A percentile compares a stretch with the other conserved stretches of the same genome.
These are phyloP conservation scores for Sacculina carcini DNA, from an alignment of 2,888 invertebrate genomes.

Conservation along the genomic window DNA sequence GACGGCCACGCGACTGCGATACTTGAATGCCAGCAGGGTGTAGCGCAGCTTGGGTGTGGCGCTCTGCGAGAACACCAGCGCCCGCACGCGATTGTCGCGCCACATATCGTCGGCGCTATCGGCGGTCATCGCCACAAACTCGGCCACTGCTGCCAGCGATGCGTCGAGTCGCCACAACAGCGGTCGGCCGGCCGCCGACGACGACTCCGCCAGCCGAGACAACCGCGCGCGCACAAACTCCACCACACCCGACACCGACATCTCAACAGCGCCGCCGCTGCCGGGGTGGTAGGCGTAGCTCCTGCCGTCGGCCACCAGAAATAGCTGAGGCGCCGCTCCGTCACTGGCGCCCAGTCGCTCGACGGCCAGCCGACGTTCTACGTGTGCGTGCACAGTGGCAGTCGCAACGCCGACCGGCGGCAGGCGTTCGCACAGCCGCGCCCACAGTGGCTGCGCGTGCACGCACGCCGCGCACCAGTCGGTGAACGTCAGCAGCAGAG, in stretches of 20 bases:
- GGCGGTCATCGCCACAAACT: slow-evolving; percentile 62
- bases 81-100: slow-evolving; percentile 72
- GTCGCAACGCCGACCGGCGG: slow-evolving; percentile 43
- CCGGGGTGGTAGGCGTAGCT: slow-evolving; percentile 56
- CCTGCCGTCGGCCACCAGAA: slow-evolving; percentile 55
- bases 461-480: slow-evolving; percentile 87
- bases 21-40: slow-evolving; percentile 60
- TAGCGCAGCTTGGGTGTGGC: slow-evolving; percentile 59
- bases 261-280: slow-evolving; percentile 35
- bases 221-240: too few species aligned
- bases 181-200: too few species aligned
- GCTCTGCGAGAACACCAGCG: slow-evolving; percentile 39
- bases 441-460: slow-evolving; percentile 60
- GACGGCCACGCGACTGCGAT: slow-evolving; percentile 24
- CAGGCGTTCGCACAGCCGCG: slow-evolving; percentile 55
- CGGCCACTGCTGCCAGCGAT: too few species aligned
- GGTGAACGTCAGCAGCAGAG: slow-evolving; percentile 66
- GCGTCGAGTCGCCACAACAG: too few species aligned
- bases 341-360: slow-evolving; percentile 52
- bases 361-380: slow-evolving; percentile 48
- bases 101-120: slow-evolving; percentile 41
- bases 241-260: background rate
- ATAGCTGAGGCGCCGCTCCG: slow-evolving; percentile 52
- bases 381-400: slow-evolving; percentile 32
- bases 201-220: too few species aligned